Percentiles rank a stretch among this genome's conserved stretches.
Conservation (phyloP, 2,888 invertebrate genomes). For the Tortricodes alternella region DNA sequence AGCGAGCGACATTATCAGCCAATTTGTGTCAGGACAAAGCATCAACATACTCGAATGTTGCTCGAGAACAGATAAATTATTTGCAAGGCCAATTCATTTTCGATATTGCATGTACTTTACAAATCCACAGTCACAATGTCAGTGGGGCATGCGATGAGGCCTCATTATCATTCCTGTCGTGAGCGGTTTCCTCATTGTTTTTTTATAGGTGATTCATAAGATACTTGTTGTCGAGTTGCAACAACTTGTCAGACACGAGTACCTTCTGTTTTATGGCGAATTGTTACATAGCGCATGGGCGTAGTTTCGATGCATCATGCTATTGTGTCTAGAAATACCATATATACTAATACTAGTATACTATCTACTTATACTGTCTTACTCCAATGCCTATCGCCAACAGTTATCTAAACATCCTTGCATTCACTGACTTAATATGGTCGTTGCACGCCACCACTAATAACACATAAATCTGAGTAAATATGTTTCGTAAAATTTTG, state of each 20-base stretch:
- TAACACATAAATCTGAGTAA: no score
- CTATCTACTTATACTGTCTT: no score
- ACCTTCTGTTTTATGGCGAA: slow-evolving; percentile 6
- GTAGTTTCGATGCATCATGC: no score
- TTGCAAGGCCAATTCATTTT: slow-evolving; percentile 12
- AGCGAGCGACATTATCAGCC: no score
- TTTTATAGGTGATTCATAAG: slow-evolving; percentile 55
- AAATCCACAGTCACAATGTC: slow-evolving; percentile 35
- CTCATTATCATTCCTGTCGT: slow-evolving; percentile 58
- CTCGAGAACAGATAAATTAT: slow-evolving; percentile 1
- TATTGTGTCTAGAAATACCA: no score
- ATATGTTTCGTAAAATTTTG: no score
- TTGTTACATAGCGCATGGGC: slow-evolving; percentile 6
- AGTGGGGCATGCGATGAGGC: slow-evolving; percentile 36
- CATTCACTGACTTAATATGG: no score
- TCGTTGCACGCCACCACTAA: no score
- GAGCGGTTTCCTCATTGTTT: slow-evolving; percentile 58
- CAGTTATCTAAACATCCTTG: background rate
- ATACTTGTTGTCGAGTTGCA: slow-evolving; percentile 29
- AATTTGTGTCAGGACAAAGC: no score
- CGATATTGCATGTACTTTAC: slow-evolving; percentile 6
- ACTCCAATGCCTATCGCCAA: no score
- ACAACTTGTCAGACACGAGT: slow-evolving; percentile 17
- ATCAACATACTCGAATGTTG: no score
- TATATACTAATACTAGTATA: no score